These are phyloP conservation scores for Maniola hyperantus DNA, from an alignment of 2,888 invertebrate genomes.

Conservation along the genomic window DNA sequence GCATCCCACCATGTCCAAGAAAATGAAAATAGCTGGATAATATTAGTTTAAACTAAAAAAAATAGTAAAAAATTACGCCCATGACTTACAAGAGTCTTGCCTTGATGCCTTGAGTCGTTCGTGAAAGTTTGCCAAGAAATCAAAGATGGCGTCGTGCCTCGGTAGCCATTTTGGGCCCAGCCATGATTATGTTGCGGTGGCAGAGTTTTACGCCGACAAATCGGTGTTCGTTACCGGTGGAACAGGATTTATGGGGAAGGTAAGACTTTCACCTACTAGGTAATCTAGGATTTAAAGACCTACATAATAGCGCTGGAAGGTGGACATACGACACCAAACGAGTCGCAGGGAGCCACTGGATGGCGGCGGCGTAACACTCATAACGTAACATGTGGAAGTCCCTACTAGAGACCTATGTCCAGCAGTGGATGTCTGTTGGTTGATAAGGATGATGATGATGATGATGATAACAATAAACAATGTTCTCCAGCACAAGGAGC, in stretches of 20 bases:
- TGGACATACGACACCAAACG: too few species aligned
- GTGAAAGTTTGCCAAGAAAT: conserved; percentile 34
- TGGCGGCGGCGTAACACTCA: too few species aligned
- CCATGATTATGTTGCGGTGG: conserved; percentile 78
- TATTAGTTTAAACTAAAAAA: conserved; percentile 20
- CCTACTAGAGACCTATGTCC: too few species aligned
- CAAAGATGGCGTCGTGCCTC: conserved; percentile 73
- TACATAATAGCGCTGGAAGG: too few species aligned
- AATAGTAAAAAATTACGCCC: conserved; percentile 38
- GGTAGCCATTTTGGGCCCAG: conserved; percentile 59
- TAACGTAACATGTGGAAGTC: too few species aligned
- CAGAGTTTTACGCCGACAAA: conserved; percentile 88
- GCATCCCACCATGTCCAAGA: conserved; percentile 48
- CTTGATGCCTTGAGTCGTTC: conserved; percentile 39
- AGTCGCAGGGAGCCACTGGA: too few species aligned
- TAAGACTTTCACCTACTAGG: too few species aligned
- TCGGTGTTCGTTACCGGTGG: conserved; percentile 92
- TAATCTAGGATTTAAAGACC: too few species aligned
- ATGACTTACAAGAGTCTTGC: conserved; percentile 33
- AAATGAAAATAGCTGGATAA: conserved; percentile 42
- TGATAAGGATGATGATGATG: too few species aligned
- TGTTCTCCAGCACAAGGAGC: too few species aligned
- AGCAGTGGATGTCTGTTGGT: too few species aligned
- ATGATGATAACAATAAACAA: too few species aligned
- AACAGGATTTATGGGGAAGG: conserved; percentile 93